Evolutionary conservation across 1,140 invertebrate genomes (phyloP).

Genomic region (Leptinotarsa texana): DNA sequence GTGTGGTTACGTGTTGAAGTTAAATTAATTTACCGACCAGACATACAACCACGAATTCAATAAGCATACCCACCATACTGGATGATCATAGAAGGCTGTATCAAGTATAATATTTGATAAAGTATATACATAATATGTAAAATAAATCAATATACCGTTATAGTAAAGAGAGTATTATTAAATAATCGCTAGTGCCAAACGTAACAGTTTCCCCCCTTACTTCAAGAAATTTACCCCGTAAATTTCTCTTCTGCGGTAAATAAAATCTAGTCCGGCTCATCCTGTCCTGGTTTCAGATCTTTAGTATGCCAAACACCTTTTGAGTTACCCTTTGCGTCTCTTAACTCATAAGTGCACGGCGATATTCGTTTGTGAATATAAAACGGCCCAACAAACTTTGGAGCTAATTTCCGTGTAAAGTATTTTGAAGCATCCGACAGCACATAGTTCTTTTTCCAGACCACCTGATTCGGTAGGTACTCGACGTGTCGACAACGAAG

Average conservation of each 20-base stretch:
- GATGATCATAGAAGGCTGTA: too few relatives aligned
- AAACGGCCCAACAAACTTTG: conserved; percentile 14
- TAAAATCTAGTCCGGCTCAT: neutral
- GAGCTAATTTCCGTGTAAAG: conserved; percentile 30
- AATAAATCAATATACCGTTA: too few relatives aligned
- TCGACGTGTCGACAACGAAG: conserved; percentile 5
- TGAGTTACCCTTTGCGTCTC: neutral
- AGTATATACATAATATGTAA: too few relatives aligned
- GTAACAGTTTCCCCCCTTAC: neutral
- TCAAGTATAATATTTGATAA: too few relatives aligned
- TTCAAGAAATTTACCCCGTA: conserved; percentile 5
- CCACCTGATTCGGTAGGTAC: conserved; percentile 4
- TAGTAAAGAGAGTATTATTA: too few relatives aligned
- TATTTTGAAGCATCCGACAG: conserved; percentile 24
- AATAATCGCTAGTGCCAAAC: neutral
- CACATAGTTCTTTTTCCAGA: conserved; percentile 15
- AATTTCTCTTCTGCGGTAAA: neutral
- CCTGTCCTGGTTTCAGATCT: neutral
- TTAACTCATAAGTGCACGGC: conserved; percentile 12
- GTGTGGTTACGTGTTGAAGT: too few relatives aligned
- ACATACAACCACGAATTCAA: too few relatives aligned
- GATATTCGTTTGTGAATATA: neutral
- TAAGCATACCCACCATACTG: too few relatives aligned
- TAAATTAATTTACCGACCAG: too few relatives aligned
- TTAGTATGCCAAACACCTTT: neutral